Percentiles rank a stretch among this genome's conserved stretches.
These are phyloP conservation scores for Tokudaia muenninki DNA, from an alignment of 2,797 vertebrate genomes.

Conservation along the genomic window DNA sequence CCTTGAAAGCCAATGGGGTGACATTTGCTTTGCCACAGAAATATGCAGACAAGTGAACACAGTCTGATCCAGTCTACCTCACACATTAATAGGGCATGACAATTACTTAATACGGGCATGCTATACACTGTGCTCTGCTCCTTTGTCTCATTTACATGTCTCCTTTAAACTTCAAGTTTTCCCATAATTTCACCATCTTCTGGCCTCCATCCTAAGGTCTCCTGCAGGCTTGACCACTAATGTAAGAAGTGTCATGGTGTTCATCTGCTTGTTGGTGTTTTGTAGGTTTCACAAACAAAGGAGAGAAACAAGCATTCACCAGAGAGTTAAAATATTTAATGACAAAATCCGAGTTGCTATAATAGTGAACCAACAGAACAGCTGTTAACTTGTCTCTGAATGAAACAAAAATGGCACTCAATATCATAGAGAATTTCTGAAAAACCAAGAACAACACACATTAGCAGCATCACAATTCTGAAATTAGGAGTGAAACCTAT, in stretches of 20 bases:
- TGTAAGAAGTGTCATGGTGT: background rate
- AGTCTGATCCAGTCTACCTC: slow-evolving; percentile 12
- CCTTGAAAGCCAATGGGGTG: background rate
- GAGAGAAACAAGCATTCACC: slow-evolving; percentile 80
- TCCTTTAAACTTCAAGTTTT: background rate
- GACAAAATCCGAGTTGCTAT: slow-evolving; percentile 82
- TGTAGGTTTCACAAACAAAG: slow-evolving; percentile 75
- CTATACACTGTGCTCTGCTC: background rate
- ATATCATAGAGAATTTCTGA: slow-evolving; percentile 84
- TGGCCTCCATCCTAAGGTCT: background rate
- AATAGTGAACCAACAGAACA: slow-evolving; percentile 82
- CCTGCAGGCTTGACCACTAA: background rate
- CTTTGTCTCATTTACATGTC: background rate
- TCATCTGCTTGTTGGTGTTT: background rate
- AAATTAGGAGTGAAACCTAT: slow-evolving; percentile 83
- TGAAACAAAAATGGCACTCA: slow-evolving; percentile 84
- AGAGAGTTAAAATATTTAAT: slow-evolving; percentile 89
- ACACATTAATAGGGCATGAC: background rate
- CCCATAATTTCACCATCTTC: background rate
- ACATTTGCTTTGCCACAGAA: slow-evolving; percentile 61
- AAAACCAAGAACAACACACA: slow-evolving; percentile 83
- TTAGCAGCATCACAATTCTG: slow-evolving; percentile 81
- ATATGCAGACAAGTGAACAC: background rate
- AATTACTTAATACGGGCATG: background rate
- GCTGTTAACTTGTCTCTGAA: slow-evolving; percentile 76